Evolutionary conservation across 2,113 vertebrate species (phyloP), one percentile per base, ranked within the genome.

Genomic region (Cranoglanis bouderius): DNA sequence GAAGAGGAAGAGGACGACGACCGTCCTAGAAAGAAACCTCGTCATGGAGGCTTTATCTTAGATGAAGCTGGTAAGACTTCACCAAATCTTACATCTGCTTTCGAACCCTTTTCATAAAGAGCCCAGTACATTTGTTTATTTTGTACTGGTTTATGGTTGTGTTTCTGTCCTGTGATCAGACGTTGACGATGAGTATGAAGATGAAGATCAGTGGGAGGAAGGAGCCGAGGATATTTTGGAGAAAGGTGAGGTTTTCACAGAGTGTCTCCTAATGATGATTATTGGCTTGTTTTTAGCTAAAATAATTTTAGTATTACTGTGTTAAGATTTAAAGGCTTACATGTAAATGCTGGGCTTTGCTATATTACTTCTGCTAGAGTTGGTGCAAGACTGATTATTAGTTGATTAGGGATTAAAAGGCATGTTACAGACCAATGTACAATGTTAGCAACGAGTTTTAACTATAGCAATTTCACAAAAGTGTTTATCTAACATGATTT

Each of bases 171-270:
- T 38, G 78, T 77, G 70, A 90, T 3, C 83, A 99, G 98, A 99
- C 86, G 98, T 99, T 88, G 98, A 98, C 0, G 97, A 99, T 70
- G 98, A 99, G 89, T 97, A 99, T n/a, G 98, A 99, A 87, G 98
- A 99, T 0, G 98, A 98, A 72, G 77, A 99, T 85, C 96, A 97
- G 63, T 98, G 97, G 97, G 97, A 97, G 67, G 98, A 98, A 0
- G 97, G 97, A 19, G 97, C 96, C 0, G 97, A 98, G 86, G 98
- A 98, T 78, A 98, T 99, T 85, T 90, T 99, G 90, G 98, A 98
- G 92, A 99, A 99, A 96, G 98, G 98, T 98, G 88, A 92, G 96
- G 19, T 16, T 75, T 88, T 85, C 21, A 29, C 3, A 40, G 0
- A 59, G 6, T 26, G 10, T 26, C 3, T 63, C 5, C 0, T 61